Evolutionary conservation across 2,888 invertebrate genomes (phyloP), one percentile per base, ranked within the genome.

Genomic region (Hydroisotoma schaefferi): DNA sequence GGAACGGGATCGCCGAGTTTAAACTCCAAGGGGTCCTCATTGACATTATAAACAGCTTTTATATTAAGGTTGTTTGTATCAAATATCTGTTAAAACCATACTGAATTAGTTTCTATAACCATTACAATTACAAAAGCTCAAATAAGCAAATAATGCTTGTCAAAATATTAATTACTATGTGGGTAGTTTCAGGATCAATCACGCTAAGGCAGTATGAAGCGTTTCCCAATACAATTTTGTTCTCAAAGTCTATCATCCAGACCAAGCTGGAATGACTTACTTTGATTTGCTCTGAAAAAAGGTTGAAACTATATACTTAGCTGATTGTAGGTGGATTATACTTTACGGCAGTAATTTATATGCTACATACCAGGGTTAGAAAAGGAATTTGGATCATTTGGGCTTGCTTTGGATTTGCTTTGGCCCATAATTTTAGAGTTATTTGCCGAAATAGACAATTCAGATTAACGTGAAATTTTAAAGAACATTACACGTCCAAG

Each of bases 361-460:
- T n/a, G n/a, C n/a, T n/a, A n/a, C n/a, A n/a, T 80, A 83, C 90
- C 89, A 70, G 91, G 89, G 73, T 86, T 82, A 1, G 90, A 87
- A 77, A 83, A 90, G 0, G 91, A 91, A 74, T 85, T 88, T 0
- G 92, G 91, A 81, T 92, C 92, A 60, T 81, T 78, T 54, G 84
- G 84, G n/a, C n/a, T n/a, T n/a, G n/a, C n/a, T n/a, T n/a, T n/a
- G n/a, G n/a, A n/a, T n/a, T n/a, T n/a, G n/a, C n/a, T n/a, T n/a
- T n/a, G n/a, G n/a, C n/a, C n/a, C n/a, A n/a, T n/a, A n/a, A n/a
- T n/a, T n/a, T n/a, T n/a, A n/a, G n/a, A n/a, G n/a, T n/a, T n/a
- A n/a, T n/a, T n/a, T n/a, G n/a, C n/a, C n/a, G n/a, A n/a, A n/a
- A n/a, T n/a, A n/a, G n/a, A n/a, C n/a, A n/a, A n/a, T n/a, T n/a